Base-by-base conservation (phyloP, 2,113 vertebrate species). In the Rhinolophus sinicus region DNA sequence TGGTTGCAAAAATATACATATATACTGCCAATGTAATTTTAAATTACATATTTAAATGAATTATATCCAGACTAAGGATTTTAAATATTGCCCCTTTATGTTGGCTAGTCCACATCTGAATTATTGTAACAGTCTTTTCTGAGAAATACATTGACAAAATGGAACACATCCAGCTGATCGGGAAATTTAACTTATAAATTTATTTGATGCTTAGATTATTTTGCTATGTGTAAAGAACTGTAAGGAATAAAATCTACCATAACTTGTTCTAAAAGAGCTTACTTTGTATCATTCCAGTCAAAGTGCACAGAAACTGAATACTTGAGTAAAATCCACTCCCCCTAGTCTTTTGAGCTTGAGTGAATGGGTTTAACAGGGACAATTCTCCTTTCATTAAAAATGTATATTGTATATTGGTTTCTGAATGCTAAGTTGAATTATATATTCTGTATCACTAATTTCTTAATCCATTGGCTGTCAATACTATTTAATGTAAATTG, bases 391-490 rank as follows among this genome's bases (percentile, higher is more conserved):
- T 73, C 35, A 30, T 50, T 96, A 78, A 92, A 85, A 73, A 56
- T 44, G 24, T 21, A 22, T 73, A 14, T 81, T 44, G 24, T 21
- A 22, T 73, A 14, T 81, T 73, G 77, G 69, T 89, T 94, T 94
- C 76, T 95, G 50, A 87, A 26, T 87, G 54, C 40, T 77, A 67
- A 96, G 33, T 88, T 86, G 72, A 62, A 67, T 62, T 89, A 70
- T 87, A 50, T 69, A 67, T 95, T 81, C 56, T 80, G 0, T n/a
- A 50, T 90, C 88, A 47, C 70, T 97, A 83, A 86, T 72, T 94
- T 97, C 95, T 35, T 73, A 19, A 91, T 0, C 96, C 97, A 94
- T 97, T 98, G 96, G 97, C 80, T 98, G 91, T 98, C 97, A 98
- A 77, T 93, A 80, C 96, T 97, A 93, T 98, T 98, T 97, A 70